These are phyloP conservation scores for Otolemur garnettii DNA, from an alignment of 2,113 vertebrate species.

Conservation along the genomic window DNA sequence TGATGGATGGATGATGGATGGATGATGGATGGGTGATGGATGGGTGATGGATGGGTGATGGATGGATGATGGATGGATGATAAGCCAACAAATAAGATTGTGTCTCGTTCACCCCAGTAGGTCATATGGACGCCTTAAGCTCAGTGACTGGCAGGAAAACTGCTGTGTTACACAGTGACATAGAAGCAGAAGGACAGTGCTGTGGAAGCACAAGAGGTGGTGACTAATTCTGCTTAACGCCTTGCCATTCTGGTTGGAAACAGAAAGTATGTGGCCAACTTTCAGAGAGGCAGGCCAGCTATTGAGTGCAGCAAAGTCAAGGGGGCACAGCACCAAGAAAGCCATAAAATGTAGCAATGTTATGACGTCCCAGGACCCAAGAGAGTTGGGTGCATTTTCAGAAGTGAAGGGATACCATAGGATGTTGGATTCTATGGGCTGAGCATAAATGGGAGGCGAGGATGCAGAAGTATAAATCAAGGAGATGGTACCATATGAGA, in stretches of 20 bases:
- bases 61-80: neutral
- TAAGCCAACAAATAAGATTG: neutral
- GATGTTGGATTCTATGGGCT: neutral
- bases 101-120: neutral
- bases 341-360: fast-evolving
- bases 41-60: no score
- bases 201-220: neutral
- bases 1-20: no score
- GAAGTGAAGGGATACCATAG: neutral
- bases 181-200: neutral
- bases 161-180: neutral
- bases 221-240: neutral
- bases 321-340: neutral
- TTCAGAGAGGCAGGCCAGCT: neutral
- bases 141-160: neutral
- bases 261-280: neutral
- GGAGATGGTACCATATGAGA: neutral
- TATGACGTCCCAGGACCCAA: no score
- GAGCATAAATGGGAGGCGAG: neutral
- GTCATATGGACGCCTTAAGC: neutral
- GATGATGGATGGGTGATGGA: no score
- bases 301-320: neutral
- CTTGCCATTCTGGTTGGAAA: neutral
- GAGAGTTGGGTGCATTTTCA: neutral
- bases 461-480: neutral